Evolutionary conservation across 2,113 vertebrate genomes (phyloP).

Genomic region (Cranoglanis bouderius): DNA sequence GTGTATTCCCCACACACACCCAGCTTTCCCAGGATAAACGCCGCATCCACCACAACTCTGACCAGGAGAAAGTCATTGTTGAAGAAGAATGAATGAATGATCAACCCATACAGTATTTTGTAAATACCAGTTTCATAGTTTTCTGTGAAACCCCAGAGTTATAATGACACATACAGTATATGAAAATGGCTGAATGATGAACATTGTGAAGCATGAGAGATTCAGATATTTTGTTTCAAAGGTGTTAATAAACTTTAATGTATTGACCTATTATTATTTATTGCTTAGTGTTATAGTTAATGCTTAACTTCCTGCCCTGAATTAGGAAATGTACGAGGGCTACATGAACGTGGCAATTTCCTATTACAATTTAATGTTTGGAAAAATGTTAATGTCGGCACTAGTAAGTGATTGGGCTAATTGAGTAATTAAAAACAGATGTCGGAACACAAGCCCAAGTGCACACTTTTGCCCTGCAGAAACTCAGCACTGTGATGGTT

Average conservation of each 20-base stretch:
- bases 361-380: slow-evolving; percentile 76
- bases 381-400: slow-evolving; percentile 71
- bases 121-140: background rate
- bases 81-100: background rate
- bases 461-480: slow-evolving; percentile 77
- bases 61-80: background rate
- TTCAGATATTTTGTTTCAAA: background rate
- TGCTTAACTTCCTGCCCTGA: background rate
- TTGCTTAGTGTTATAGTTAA: background rate
- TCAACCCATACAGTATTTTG: background rate
- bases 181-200: background rate
- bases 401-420: slow-evolving; percentile 77
- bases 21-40: background rate
- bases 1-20: background rate
- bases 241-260: background rate
- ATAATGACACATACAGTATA: background rate
- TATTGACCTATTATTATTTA: background rate
- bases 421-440: slow-evolving; percentile 83
- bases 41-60: background rate
- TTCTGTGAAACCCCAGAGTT: background rate
- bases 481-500: slow-evolving; percentile 69
- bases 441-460: slow-evolving; percentile 74
- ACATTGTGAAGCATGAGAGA: background rate
- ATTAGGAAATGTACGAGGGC: slow-evolving; percentile 8
- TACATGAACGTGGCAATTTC: slow-evolving; percentile 70